These are phyloP conservation scores for Cremastinae sp. DNA, from an alignment of 2,888 invertebrate genomes.

Conservation along the genomic window DNA sequence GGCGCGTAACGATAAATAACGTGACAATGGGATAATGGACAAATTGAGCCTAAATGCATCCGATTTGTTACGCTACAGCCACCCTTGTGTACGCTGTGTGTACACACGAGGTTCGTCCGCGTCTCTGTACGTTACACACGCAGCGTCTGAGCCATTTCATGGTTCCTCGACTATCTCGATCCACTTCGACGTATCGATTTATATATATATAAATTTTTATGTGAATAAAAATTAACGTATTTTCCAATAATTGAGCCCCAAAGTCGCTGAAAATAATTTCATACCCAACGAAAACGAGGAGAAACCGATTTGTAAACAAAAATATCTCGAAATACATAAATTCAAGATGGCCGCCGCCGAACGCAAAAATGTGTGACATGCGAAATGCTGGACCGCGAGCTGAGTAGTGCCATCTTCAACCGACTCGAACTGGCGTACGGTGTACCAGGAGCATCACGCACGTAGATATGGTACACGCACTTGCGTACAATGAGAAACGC, in stretches of 20 bases:
- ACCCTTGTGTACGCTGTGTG: slow-evolving; percentile 34
- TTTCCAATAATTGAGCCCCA: too few species aligned
- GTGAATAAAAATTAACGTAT: too few species aligned
- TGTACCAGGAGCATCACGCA: slow-evolving; percentile 5
- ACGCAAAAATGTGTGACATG: slow-evolving; percentile 13
- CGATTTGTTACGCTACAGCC: slow-evolving; percentile 73
- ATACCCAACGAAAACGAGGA: too few species aligned
- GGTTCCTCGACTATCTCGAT: too few species aligned
- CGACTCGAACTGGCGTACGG: slow-evolving; percentile 21
- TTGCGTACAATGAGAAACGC: slow-evolving; percentile 55
- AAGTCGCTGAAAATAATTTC: too few species aligned
- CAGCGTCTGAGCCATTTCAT: too few species aligned
- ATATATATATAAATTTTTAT: too few species aligned
- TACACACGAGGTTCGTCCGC: background rate
- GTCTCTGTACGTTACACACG: slow-evolving; percentile 12
- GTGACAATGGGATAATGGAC: slow-evolving; percentile 77
- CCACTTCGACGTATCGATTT: too few species aligned
- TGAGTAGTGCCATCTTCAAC: slow-evolving; percentile 37
- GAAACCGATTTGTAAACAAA: too few species aligned
- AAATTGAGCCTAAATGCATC: slow-evolving; percentile 77
- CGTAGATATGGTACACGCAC: slow-evolving; percentile 44
- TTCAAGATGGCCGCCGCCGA: too few species aligned
- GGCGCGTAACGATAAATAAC: slow-evolving; percentile 76
- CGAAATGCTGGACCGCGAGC: too few species aligned
- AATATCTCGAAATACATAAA: too few species aligned